Conservation (phyloP, 2,797 vertebrate genomes). For the Xyrichtys novacula region DNA sequence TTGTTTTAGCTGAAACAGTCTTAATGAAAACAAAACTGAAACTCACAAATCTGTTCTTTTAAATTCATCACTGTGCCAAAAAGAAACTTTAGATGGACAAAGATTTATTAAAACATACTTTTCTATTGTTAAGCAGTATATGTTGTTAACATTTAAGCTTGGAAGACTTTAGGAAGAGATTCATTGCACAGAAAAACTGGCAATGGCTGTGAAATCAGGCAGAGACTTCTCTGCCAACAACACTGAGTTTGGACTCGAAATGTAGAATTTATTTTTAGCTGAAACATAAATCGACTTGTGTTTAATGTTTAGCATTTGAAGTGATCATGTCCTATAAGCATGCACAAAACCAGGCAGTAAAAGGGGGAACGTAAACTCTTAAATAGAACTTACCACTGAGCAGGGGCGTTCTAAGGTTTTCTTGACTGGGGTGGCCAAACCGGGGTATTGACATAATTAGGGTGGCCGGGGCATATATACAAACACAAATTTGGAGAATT, state of each 20-base stretch:
- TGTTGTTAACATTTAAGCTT: not conserved
- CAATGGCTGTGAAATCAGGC: constrained; percentile 15
- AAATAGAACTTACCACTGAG: not conserved
- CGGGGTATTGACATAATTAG: too few relatives aligned
- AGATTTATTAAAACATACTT: not conserved
- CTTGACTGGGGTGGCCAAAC: too few relatives aligned
- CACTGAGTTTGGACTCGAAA: constrained; percentile 11
- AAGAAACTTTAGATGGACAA: not conserved
- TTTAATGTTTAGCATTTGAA: not conserved
- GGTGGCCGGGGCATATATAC: too few relatives aligned
- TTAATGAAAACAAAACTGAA: not conserved
- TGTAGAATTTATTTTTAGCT: not conserved
- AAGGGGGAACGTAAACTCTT: not conserved
- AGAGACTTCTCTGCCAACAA: constrained; percentile 28
- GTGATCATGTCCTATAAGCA: not conserved
- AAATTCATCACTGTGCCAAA: not conserved
- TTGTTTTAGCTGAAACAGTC: not conserved
- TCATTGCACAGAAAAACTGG: constrained; percentile 18
- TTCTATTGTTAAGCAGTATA: not conserved
- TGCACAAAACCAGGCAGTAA: not conserved
- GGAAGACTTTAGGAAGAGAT: not conserved
- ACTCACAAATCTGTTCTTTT: not conserved
- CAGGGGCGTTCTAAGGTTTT: too few relatives aligned
- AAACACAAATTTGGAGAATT: too few relatives aligned
- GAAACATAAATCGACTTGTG: not conserved